Conservation (phyloP, 1,140 invertebrate genomes). For the Platyscapa corneri region DNA sequence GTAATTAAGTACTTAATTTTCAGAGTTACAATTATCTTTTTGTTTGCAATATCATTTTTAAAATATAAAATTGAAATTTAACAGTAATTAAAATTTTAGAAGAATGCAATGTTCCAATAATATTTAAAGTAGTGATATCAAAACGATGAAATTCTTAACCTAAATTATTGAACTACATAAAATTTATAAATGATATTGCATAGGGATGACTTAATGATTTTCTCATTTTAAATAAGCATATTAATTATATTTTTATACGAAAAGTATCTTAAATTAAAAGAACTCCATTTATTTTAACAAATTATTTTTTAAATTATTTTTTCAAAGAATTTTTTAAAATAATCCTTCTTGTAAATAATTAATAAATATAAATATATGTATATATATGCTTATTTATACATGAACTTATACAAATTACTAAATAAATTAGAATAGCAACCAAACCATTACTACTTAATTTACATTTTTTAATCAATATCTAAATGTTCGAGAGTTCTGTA, state of each 20-base stretch:
- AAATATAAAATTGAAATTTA: not conserved
- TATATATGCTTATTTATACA: too few species aligned
- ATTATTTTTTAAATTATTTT: too few species aligned
- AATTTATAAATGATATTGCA: not conserved
- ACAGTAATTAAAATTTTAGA: not conserved
- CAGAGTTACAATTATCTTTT: not conserved
- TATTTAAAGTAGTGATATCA: not conserved
- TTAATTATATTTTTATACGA: not conserved
- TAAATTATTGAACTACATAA: too few species aligned
- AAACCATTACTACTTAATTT: not conserved
- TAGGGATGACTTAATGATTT: not conserved
- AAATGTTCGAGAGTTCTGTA: too few species aligned
- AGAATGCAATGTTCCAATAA: not conserved
- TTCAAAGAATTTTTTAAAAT: too few species aligned
- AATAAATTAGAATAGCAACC: not conserved
- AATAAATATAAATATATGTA: too few species aligned
- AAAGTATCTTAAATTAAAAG: not conserved
- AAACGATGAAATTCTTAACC: not conserved
- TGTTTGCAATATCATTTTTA: not conserved
- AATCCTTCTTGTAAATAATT: too few species aligned
- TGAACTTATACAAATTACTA: too few species aligned
- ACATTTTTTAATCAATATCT: too few species aligned
- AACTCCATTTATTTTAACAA: too few species aligned
- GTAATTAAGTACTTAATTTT: not conserved
- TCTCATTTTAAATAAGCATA: not conserved